Conservation (phyloP, 2,888 invertebrate species). For the Capitulum mitella region DNA sequence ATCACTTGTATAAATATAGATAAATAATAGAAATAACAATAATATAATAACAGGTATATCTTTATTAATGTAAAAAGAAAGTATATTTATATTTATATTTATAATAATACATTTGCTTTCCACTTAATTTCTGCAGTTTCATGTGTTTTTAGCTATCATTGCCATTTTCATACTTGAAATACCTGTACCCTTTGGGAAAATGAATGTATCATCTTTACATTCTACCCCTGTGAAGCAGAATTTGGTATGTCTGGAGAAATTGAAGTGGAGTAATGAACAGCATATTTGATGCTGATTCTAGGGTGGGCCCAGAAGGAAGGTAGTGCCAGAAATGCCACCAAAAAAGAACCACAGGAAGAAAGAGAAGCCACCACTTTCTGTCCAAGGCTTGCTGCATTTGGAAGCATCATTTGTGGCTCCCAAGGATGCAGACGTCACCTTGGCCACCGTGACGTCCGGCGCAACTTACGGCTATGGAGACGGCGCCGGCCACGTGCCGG, state of each 20-base stretch:
- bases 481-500: neutral
- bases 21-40: neutral
- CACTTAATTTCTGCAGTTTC: too few species aligned
- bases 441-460: conserved; percentile 18
- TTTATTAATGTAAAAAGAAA: conserved; percentile 16
- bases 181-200: too few species aligned
- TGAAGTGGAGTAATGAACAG: too few species aligned
- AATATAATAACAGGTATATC: conserved; percentile 21
- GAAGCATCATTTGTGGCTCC: conserved; percentile 32
- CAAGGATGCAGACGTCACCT: conserved; percentile 17
- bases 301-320: too few species aligned
- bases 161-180: too few species aligned
- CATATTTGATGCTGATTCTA: too few species aligned
- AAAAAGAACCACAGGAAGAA: neutral
- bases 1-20: conserved; percentile 23
- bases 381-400: conserved; percentile 34
- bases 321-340: neutral
- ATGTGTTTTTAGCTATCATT: too few species aligned
- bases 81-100: conserved; percentile 12
- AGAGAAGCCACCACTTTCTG: conserved; percentile 29
- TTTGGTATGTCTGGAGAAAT: too few species aligned
- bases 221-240: too few species aligned
- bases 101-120: neutral
- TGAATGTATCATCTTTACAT: too few species aligned
- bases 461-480: neutral